Evolutionary conservation across 2,888 invertebrate genomes (phyloP).

Genomic region (Melanotus villosus): DNA sequence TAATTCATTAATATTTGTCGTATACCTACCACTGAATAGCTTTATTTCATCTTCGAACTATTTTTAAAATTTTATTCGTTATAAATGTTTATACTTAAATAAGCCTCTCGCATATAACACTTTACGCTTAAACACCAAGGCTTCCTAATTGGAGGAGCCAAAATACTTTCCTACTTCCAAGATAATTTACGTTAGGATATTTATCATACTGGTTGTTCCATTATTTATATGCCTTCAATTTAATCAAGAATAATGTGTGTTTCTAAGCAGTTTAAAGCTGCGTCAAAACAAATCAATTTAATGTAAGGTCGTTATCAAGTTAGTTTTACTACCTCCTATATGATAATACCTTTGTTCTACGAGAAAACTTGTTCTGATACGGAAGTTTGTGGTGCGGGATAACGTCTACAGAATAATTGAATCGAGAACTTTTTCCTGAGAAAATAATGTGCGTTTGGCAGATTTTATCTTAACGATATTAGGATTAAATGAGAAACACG

Average conservation of each 20-base stretch:
- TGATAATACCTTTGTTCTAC: slow-evolving; percentile 19
- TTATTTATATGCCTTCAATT: slow-evolving; percentile 29
- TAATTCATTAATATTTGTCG: too few species aligned
- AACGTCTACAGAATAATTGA: slow-evolving; percentile 25
- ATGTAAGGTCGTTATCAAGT: slow-evolving; percentile 30
- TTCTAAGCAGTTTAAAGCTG: slow-evolving; percentile 24
- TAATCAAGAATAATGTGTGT: slow-evolving; percentile 31
- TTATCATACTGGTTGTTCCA: slow-evolving; percentile 23
- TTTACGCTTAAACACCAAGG: not conserved
- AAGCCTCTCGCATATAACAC: not conserved
- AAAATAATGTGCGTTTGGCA: not conserved
- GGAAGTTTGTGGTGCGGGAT: slow-evolving; percentile 19
- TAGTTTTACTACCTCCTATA: slow-evolving; percentile 21
- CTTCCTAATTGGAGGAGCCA: not conserved
- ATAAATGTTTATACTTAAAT: too few species aligned
- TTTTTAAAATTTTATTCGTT: too few species aligned
- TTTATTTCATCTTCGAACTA: too few species aligned
- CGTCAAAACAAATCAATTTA: slow-evolving; percentile 31
- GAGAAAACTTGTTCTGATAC: slow-evolving; percentile 12
- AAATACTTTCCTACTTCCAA: slow-evolving; percentile 21
- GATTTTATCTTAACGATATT: not conserved
- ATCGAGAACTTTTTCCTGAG: slow-evolving; percentile 3
- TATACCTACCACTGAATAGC: too few species aligned
- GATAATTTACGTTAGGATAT: slow-evolving; percentile 16
- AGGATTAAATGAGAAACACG: not conserved